phyloP scores from a whole-genome alignment of 2,888 invertebrate genomes.

The Pardosa pseudoannulata region DNA sequence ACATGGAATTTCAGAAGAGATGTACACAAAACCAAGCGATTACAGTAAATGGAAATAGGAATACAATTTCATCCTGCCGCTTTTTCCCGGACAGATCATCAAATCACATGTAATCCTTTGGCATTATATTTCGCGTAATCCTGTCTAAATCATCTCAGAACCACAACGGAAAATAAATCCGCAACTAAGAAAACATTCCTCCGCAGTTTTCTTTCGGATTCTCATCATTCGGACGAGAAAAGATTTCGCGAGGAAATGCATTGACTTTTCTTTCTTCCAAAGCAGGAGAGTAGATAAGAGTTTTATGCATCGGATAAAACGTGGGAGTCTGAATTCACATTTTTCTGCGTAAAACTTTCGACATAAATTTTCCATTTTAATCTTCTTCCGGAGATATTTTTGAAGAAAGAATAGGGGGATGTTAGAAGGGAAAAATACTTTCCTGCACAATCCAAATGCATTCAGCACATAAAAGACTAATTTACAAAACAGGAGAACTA shows the following conservation, averaged over 20 bases:
- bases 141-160: background rate
- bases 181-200: background rate
- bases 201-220: background rate
- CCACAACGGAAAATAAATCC: background rate
- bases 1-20: no score
- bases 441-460: no score
- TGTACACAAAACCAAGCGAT: background rate
- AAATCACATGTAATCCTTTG: no score
- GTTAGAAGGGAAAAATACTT: no score
- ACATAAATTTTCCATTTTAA: no score
- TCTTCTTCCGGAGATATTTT: no score
- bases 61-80: background rate
- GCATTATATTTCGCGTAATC: no score
- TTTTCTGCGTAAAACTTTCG: background rate
- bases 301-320: background rate
- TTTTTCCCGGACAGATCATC: background rate
- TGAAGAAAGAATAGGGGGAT: no score
- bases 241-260: background rate
- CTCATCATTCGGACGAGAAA: background rate
- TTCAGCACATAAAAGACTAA: no score
- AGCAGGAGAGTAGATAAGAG: background rate
- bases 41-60: background rate
- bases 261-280: background rate
- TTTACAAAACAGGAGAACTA: no score
- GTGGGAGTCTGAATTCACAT: background rate